phyloP scores from a whole-genome alignment of 1,140 invertebrate genomes.

The Drosophila nasuta region DNA sequence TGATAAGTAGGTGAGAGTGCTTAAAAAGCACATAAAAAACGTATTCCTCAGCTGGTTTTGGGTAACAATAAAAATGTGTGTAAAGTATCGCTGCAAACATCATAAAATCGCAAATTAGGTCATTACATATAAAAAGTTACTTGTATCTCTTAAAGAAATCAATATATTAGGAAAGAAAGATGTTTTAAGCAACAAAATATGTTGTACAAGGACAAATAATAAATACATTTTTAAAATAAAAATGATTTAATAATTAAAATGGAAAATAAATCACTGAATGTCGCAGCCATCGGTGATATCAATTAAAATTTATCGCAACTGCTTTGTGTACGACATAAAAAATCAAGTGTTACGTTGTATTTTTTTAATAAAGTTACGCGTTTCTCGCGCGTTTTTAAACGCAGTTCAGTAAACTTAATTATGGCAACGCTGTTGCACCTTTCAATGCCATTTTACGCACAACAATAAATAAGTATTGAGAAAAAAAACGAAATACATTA shows the following conservation, averaged over 20 bases:
- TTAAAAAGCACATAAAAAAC: background rate
- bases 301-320: slow-evolving; percentile 4
- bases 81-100: background rate
- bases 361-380: slow-evolving; percentile 13
- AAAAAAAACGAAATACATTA: background rate
- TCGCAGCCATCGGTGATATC: background rate
- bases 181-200: background rate
- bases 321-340: background rate
- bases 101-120: background rate
- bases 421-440: background rate
- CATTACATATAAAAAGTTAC: background rate
- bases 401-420: slow-evolving; percentile 43
- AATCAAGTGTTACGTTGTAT: background rate
- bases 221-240: background rate
- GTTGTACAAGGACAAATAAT: background rate
- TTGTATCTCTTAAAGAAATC: background rate
- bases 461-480: background rate
- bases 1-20: background rate
- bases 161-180: background rate
- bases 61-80: slow-evolving; percentile 1
- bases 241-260: background rate
- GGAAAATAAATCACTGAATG: slow-evolving; percentile 5
- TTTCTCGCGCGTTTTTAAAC: slow-evolving; percentile 27
- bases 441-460: slow-evolving; percentile 32
- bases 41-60: background rate